Percentiles rank a stretch among this genome's conserved stretches.
phyloP scores from a whole-genome alignment of 2,797 vertebrate genomes.

The Siniperca scherzeri region DNA sequence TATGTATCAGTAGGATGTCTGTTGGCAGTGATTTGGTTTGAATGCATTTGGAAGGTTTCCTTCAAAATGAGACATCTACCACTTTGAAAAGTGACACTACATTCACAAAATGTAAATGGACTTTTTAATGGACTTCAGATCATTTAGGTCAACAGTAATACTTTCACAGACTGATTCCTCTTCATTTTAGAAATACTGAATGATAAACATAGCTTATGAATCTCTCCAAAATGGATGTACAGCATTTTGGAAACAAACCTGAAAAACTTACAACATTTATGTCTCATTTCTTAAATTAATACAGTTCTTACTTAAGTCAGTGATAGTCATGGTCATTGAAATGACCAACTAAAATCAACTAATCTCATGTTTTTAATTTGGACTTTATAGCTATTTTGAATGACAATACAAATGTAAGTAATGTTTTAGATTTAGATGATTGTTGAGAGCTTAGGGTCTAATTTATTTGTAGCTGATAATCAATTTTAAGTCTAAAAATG shows the following conservation, averaged over 20 bases:
- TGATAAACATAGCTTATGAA: conserved; percentile 10
- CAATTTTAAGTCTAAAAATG: conserved; percentile 11
- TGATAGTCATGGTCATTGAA: background rate
- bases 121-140: conserved; percentile 35
- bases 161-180: conserved; percentile 28
- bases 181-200: conserved; percentile 35
- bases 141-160: conserved; percentile 39
- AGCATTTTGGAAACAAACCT: conserved; percentile 28
- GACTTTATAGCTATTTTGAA: conserved; percentile 23
- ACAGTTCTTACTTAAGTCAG: conserved; percentile 7
- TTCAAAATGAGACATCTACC: conserved; percentile 25
- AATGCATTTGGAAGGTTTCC: conserved; percentile 8
- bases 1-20: conserved; percentile 26
- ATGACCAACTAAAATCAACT: background rate
- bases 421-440: conserved; percentile 16
- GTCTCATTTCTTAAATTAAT: conserved; percentile 17
- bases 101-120: conserved; percentile 22
- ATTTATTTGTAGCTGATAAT: conserved; percentile 29
- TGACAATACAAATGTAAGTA: background rate
- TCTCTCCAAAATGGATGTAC: conserved; percentile 6
- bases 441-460: conserved; percentile 17
- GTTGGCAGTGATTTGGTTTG: conserved; percentile 43
- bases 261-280: conserved; percentile 6
- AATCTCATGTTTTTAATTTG: background rate
- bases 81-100: conserved; percentile 31